Conservation (phyloP, 2,888 invertebrate species). For the Erebia palarica region DNA sequence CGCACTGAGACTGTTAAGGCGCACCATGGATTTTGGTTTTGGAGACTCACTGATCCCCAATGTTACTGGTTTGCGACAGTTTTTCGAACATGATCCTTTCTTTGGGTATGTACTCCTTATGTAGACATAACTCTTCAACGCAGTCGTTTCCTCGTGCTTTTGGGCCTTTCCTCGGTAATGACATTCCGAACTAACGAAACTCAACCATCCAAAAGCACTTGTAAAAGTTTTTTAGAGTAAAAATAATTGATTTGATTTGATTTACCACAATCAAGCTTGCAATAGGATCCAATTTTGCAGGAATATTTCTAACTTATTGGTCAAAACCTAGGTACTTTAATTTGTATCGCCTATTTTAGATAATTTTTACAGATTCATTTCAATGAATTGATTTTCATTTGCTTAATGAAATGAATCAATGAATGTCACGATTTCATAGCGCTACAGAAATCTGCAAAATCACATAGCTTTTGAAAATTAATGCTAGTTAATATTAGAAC, state of each 20-base stretch:
- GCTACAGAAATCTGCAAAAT: not conserved
- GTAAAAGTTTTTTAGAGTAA: too few relatives aligned
- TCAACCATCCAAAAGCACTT: too few relatives aligned
- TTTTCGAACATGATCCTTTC: conserved; percentile 64
- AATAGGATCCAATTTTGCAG: too few relatives aligned
- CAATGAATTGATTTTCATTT: too few relatives aligned
- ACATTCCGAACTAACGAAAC: too few relatives aligned
- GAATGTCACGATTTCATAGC: not conserved
- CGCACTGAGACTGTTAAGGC: conserved; percentile 51
- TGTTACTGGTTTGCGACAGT: conserved; percentile 63
- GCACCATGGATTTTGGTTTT: conserved; percentile 73
- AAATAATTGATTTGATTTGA: too few relatives aligned
- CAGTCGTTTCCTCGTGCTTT: not conserved
- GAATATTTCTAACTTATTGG: not conserved
- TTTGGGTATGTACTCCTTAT: conserved; percentile 62
- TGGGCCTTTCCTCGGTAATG: too few relatives aligned
- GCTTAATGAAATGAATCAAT: too few relatives aligned
- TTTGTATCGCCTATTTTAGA: not conserved
- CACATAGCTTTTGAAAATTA: not conserved
- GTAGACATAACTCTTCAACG: not conserved
- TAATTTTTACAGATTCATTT: not conserved
- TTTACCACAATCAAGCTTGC: too few relatives aligned
- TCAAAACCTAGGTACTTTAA: not conserved
- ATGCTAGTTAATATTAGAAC: too few relatives aligned
- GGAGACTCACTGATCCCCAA: conserved; percentile 72